Evolutionary conservation across 64 coral and sea anemone species (phyloP).

Genomic region (Dendronephthya gigantea): DNA sequence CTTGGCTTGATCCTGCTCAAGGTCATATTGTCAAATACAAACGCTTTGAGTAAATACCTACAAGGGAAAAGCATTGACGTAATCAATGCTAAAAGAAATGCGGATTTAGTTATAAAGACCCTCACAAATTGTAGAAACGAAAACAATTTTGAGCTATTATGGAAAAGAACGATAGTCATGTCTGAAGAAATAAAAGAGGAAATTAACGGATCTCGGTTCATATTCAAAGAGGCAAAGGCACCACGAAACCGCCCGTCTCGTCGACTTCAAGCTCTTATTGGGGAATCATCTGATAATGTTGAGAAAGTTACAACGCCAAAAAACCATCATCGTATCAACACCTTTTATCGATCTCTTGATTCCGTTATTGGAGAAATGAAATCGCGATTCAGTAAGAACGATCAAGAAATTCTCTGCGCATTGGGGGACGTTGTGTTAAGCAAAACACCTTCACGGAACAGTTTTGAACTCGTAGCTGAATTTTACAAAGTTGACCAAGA

Average conservation of each 20-base stretch:
- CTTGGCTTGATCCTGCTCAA: background rate
- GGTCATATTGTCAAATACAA: background rate
- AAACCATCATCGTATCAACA: slow-evolving; percentile 28
- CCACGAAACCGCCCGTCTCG: slow-evolving; percentile 24
- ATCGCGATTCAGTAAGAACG: slow-evolving; percentile 27
- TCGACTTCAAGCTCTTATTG: slow-evolving; percentile 23
- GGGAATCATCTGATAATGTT: slow-evolving; percentile 15
- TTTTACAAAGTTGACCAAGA: background rate
- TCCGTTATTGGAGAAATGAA: slow-evolving; percentile 28
- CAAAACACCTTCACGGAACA: background rate
- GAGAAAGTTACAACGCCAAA: slow-evolving; percentile 16
- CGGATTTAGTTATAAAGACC: background rate
- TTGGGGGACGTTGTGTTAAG: slow-evolving; percentile 27
- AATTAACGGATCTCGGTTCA: background rate
- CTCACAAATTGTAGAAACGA: background rate
- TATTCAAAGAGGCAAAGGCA: slow-evolving; percentile 31
- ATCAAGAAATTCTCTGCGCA: slow-evolving; percentile 28
- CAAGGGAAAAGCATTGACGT: background rate
- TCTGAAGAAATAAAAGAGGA: background rate
- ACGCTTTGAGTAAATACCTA: background rate
- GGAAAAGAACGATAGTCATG: background rate
- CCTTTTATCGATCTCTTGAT: slow-evolving; percentile 24
- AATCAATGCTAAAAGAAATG: background rate
- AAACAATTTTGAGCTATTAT: background rate
- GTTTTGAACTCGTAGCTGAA: background rate